phyloP scores from a whole-genome alignment of 2,113 vertebrate genomes.

The Cinclus cinclus region DNA sequence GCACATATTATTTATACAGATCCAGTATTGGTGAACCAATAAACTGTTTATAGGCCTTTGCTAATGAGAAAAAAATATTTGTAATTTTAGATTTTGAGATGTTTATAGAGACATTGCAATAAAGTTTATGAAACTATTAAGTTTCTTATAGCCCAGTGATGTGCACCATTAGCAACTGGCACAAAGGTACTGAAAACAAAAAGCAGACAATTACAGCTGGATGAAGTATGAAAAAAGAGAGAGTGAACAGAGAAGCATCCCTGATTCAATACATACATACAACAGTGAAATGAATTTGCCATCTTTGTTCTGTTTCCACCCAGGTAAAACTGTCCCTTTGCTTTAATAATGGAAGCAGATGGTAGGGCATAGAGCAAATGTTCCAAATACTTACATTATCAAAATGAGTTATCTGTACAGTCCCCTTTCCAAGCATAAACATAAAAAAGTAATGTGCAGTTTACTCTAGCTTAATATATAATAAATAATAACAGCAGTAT shows the following conservation, averaged over 20 bases:
- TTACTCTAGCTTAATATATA: constrained; percentile 33
- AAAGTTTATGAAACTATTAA: constrained; percentile 11
- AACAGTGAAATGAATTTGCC: not conserved
- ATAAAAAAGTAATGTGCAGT: constrained; percentile 19
- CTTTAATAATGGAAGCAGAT: constrained; percentile 9
- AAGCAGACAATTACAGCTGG: not conserved
- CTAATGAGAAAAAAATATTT: constrained; percentile 58
- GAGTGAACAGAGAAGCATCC: not conserved
- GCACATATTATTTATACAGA: constrained; percentile 27
- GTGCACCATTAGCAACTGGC: not conserved
- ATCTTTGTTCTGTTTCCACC: not conserved
- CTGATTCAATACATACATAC: not conserved
- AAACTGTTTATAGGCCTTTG: constrained; percentile 55
- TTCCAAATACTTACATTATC: not conserved
- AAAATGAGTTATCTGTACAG: constrained; percentile 22
- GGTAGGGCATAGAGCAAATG: not conserved
- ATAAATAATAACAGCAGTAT: constrained; percentile 36
- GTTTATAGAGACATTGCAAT: constrained; percentile 1
- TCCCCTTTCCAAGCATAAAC: constrained; percentile 6
- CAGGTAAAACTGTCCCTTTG: not conserved
- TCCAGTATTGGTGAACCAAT: constrained; percentile 50
- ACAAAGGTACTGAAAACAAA: not conserved
- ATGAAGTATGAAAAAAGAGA: not conserved
- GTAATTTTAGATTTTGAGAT: constrained; percentile 20
- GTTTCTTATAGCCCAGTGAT: not conserved